Conservation (phyloP, 2,888 invertebrate species). For the Cremastinae sp. region DNA sequence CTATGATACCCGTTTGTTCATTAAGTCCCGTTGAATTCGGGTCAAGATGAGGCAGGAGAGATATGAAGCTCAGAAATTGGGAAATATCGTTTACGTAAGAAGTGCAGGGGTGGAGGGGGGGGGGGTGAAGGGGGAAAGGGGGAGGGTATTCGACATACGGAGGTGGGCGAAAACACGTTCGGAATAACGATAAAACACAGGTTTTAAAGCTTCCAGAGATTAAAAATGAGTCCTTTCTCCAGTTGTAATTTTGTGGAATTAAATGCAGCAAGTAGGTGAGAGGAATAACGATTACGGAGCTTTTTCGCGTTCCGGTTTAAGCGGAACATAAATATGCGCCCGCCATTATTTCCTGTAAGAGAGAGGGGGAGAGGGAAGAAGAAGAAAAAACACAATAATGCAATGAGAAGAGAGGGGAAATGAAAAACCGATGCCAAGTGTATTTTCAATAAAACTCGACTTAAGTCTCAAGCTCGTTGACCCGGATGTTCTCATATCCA, state of each 20-base stretch:
- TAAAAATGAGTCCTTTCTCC: slow-evolving; percentile 33
- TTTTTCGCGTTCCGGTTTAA: slow-evolving; percentile 26
- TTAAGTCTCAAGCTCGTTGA: slow-evolving; percentile 45
- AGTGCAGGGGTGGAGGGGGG: background rate
- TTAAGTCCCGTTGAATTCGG: slow-evolving; percentile 39
- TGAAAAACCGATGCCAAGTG: slow-evolving; percentile 45
- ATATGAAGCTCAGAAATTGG: slow-evolving; percentile 5
- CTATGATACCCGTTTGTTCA: slow-evolving; percentile 41
- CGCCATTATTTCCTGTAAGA: background rate
- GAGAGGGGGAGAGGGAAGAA: background rate
- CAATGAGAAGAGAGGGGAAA: slow-evolving; percentile 27
- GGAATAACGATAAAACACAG: slow-evolving; percentile 31
- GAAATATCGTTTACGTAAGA: slow-evolving; percentile 14
- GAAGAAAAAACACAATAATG: background rate
- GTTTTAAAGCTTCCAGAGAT: slow-evolving; percentile 1
- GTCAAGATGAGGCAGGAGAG: slow-evolving; percentile 32
- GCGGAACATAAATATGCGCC: background rate
- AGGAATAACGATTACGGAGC: slow-evolving; percentile 19
- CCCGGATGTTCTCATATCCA: slow-evolving; percentile 28
- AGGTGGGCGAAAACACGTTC: slow-evolving; percentile 25
- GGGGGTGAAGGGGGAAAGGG: background rate
- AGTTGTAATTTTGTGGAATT: slow-evolving; percentile 59
- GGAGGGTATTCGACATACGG: slow-evolving; percentile 8
- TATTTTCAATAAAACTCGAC: slow-evolving; percentile 60
- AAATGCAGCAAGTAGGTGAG: slow-evolving; percentile 44